Base-by-base conservation (phyloP, 2,888 invertebrate genomes). In the Rotaria magnacalcarata region DNA sequence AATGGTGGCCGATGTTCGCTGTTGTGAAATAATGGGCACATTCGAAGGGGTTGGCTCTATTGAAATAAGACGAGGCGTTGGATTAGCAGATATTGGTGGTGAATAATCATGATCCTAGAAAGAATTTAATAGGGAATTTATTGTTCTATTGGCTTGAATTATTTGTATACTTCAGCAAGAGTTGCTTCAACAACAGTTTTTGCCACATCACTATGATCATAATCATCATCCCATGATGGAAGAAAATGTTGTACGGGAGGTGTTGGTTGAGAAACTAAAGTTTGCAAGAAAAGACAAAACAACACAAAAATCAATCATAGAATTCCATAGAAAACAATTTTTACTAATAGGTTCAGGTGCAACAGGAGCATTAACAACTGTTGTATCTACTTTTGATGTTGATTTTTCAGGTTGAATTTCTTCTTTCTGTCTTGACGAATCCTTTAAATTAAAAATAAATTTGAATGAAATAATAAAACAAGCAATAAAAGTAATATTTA, bases 191-290 rank as follows among this genome's bases (percentile, higher is more conserved):
- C 47, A 0, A 80, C 80, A 43, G 43, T 47, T 47, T 34, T 47
- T 47, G 80, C 80, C 0, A 80, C 24, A n/a, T 47, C 80, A 80
- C 47, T 47, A 10, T 43, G 80, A 43, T 80, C 47, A 47, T n/a
- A 80, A 80, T 80, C 80, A 67, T 67, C 67, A 80, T 80, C 80
- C 80, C 80, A 80, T 47, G 47, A n/a, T 8, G 43, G 24, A 80
- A 24, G 14, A 21, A 47, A 47, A 47, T 47, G 43, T 80, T 80
- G 43, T 3, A 80, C n/a, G 2, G n/a, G 47, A n/a, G 47, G 43
- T 47, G 34, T 41, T 7, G 67, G 67, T 67, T 67, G 27, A 27
- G 67, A 7, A 19, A 67, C 67, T 67, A 34, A 1, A 67, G 5
- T 19, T 16, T 34, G 34, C 19, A 34, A 67, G 34, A 67, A 6